phyloP scores from a whole-genome alignment of 2,113 vertebrate species.

The Eonycteris spelaea region DNA sequence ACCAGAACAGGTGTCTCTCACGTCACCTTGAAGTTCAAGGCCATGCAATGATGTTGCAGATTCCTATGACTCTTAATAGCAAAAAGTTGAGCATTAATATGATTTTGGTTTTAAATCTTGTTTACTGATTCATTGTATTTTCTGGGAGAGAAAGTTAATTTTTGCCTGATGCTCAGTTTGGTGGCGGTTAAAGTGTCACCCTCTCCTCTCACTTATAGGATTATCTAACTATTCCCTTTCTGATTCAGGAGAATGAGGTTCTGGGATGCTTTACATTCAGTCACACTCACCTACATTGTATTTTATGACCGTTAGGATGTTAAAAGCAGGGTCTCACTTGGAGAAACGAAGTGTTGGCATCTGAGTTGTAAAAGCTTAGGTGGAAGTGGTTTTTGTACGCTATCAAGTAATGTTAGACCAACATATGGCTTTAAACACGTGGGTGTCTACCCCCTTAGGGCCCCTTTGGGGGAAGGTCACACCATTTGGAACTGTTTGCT shows the following conservation, averaged over 20 bases:
- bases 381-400: not conserved
- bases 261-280: not conserved
- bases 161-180: not conserved
- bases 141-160: not conserved
- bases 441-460: not conserved
- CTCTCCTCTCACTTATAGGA: not conserved
- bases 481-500: not conserved
- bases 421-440: not conserved
- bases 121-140: not conserved
- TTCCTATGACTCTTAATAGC: not conserved
- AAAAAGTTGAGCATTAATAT: not conserved
- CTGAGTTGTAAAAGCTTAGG: conserved; percentile 11
- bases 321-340: not conserved
- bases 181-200: not conserved
- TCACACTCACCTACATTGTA: not conserved
- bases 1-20: conserved; percentile 30
- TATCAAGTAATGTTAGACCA: not conserved
- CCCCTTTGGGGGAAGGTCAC: not conserved
- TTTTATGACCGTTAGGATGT: not conserved
- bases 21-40: not conserved
- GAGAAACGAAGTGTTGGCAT: not conserved
- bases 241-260: not conserved
- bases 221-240: not conserved
- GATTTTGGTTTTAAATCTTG: not conserved
- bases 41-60: not conserved